Evolutionary conservation across 2,113 vertebrate genomes (phyloP).

Genomic region (Thoracochromis brauschi): DNA sequence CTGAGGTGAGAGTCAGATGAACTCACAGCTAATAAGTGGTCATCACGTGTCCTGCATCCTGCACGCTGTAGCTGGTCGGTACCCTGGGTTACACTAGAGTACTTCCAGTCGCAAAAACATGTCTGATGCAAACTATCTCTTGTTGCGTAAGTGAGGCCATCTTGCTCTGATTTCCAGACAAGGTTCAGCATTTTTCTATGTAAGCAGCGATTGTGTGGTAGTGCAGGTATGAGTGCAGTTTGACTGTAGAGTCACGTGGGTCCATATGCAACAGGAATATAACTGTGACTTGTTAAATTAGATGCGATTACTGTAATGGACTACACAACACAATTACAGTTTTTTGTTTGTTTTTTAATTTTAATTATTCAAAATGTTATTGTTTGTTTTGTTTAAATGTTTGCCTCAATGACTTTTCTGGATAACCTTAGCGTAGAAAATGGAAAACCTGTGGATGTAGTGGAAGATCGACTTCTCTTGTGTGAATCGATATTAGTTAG

Average conservation of each 20-base stretch:
- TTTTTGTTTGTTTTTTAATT: accelerated
- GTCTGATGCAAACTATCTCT: not conserved
- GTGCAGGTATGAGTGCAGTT: not conserved
- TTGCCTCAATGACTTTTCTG: not conserved
- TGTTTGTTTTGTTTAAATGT: not conserved
- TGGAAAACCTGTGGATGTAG: not conserved
- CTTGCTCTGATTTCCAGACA: not conserved
- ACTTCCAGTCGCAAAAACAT: not conserved
- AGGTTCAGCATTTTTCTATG: not conserved
- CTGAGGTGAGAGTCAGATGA: not conserved
- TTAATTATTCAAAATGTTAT: not conserved
- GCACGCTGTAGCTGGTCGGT: not conserved
- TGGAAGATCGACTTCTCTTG: not conserved
- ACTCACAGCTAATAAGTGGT: not conserved
- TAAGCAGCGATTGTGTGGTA: not conserved
- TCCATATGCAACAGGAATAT: not conserved
- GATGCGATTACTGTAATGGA: not conserved
- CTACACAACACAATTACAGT: not conserved
- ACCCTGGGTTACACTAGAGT: not conserved
- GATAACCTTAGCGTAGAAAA: not conserved
- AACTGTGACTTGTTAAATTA: not conserved
- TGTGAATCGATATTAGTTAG: not conserved
- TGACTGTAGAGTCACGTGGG: not conserved
- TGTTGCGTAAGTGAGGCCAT: not conserved
- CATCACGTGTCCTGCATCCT: not conserved